phyloP scores from a whole-genome alignment of 2,888 invertebrate genomes.

The Tenthredo livida region DNA sequence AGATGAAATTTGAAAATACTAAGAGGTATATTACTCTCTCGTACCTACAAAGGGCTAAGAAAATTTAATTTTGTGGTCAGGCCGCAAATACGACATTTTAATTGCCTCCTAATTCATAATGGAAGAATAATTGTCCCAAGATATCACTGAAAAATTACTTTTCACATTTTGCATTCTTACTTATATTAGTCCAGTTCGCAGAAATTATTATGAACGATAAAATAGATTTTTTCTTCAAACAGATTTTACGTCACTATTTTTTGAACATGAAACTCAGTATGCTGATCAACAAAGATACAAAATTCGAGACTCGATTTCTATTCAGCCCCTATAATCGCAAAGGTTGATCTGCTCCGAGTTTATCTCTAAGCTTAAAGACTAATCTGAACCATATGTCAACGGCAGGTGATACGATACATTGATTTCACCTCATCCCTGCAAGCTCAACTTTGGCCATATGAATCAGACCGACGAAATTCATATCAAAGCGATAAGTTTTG shows the following conservation, averaged over 20 bases:
- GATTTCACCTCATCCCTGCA: conserved; percentile 1
- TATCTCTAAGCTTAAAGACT: neutral
- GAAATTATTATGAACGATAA: neutral
- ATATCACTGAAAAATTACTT: neutral
- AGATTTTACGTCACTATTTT: too few species aligned
- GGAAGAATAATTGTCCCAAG: neutral
- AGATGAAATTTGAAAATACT: neutral
- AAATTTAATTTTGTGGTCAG: neutral
- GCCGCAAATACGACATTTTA: neutral
- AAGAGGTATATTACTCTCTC: neutral
- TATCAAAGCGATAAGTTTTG: conserved; percentile 39
- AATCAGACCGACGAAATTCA: conserved; percentile 25
- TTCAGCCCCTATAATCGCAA: neutral
- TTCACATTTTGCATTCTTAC: neutral
- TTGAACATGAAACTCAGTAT: too few species aligned
- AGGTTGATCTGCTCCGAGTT: neutral
- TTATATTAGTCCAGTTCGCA: neutral
- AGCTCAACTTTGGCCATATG: conserved; percentile 23
- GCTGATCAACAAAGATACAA: too few species aligned
- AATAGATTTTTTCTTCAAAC: neutral
- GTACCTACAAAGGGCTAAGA: neutral
- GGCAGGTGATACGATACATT: conserved; percentile 31
- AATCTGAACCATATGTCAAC: neutral
- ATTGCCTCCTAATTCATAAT: neutral
- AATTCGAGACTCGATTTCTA: neutral